phyloP scores from a whole-genome alignment of 2,797 vertebrate species.

The Sardinella longiceps region DNA sequence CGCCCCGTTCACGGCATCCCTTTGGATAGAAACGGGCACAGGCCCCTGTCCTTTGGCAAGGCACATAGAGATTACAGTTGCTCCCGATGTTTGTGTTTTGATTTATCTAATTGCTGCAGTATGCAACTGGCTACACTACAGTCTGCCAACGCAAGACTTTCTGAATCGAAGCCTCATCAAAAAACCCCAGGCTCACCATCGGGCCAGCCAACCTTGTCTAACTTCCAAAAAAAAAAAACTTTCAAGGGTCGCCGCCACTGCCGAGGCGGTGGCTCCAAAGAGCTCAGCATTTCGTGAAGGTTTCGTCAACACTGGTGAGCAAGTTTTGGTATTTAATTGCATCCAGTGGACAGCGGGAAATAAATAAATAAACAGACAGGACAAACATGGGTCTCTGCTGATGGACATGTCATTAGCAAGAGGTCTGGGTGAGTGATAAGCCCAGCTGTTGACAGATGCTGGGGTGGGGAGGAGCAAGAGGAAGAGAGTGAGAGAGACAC shows the following conservation, averaged over 20 bases:
- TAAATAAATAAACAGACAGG: constrained; percentile 47
- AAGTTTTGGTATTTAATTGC: constrained; percentile 26
- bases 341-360: constrained; percentile 47
- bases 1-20: background rate
- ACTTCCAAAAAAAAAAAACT: background rate
- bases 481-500: background rate
- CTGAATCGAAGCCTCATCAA: background rate
- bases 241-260: background rate
- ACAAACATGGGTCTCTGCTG: constrained; percentile 33
- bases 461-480: background rate
- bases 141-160: background rate
- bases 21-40: background rate
- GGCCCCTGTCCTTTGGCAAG: constrained; percentile 1
- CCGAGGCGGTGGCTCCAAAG: constrained; percentile 10
- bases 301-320: constrained; percentile 26
- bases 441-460: constrained; percentile 60
- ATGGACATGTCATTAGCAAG: constrained; percentile 53
- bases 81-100: constrained; percentile 18
- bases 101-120: constrained; percentile 4
- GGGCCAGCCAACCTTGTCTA: background rate
- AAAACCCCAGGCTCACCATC: background rate
- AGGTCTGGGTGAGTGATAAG: constrained; percentile 56
- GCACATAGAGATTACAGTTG: constrained; percentile 3
- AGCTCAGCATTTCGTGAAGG: background rate
- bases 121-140: constrained; percentile 12